Evolutionary conservation across 2,888 invertebrate genomes (phyloP), one percentile per base, ranked within the genome.

Genomic region (Nebria salina): DNA sequence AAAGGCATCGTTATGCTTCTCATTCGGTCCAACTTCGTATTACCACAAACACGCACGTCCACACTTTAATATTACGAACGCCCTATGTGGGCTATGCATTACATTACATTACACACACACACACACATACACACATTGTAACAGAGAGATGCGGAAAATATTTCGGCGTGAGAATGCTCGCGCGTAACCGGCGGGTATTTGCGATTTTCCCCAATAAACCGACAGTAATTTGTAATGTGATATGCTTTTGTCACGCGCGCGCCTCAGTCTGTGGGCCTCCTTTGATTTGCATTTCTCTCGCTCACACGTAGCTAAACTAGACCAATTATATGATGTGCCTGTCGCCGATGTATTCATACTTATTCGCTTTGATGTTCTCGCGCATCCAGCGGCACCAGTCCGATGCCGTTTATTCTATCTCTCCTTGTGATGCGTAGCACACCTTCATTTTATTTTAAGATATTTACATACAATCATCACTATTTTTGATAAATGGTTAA

Each of bases 211-310:
- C 64, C 77, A 72, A 72, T 65, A 64, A 68, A 65, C 72, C 65
- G 34, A n/a, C 34, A 78, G 77, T 78, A 25, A 78, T 78, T 78
- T 78, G 87, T 87, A 88, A 87, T 86, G 86, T 86, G 88, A 88
- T 88, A 88, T 86, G 87, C 87, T 87, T 78, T 86, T 87, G 88
- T 87, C 87, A 88, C 87, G 88, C 87, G 87, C 86, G 83, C 77
- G 80, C 66, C 7, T 20, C 77, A 70, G 64, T 73, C 72, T 72
- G 15, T 68, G 15, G 26, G 11, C 34, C 85, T 85, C 87, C 87
- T 88, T 88, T 87, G 87, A 88, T 87, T 88, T 88, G 87, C 87
- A 86, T 25, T 25, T 87, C 86, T 86, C 86, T 86, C 86, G 75
- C 76, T 76, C 75, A 65, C 43, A 42, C 64, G 73, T 41, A 65